phyloP scores from a whole-genome alignment of 92 coral and sea anemone genomes.

The Porites lobata region DNA sequence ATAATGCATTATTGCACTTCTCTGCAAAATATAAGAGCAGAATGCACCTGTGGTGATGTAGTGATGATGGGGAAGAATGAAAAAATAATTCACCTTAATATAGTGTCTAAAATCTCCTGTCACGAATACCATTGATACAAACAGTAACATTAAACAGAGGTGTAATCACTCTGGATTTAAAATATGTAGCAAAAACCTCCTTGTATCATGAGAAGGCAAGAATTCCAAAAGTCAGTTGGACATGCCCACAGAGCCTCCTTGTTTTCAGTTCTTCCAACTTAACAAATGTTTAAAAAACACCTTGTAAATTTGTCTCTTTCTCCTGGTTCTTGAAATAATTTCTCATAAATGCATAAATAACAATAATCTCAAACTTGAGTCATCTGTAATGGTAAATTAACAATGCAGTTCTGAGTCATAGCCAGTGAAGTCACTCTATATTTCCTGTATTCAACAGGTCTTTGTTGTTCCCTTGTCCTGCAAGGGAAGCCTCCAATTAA shows the following conservation, averaged over 20 bases:
- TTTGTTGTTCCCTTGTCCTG: slow-evolving; percentile 27
- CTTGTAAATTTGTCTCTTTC: too few relatives aligned
- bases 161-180: background rate
- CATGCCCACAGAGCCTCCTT: background rate
- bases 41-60: too few relatives aligned
- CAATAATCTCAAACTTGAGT: too few relatives aligned
- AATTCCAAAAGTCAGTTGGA: background rate
- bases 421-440: background rate
- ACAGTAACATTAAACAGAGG: background rate
- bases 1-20: background rate
- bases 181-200: background rate
- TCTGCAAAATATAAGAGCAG: background rate
- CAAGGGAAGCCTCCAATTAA: slow-evolving; percentile 6
- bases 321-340: too few relatives aligned
- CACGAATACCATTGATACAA: too few relatives aligned
- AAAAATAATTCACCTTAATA: too few relatives aligned
- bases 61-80: too few relatives aligned
- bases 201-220: background rate
- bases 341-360: too few relatives aligned
- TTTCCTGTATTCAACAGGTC: background rate
- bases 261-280: too few relatives aligned
- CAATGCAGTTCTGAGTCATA: background rate
- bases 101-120: too few relatives aligned
- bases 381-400: background rate
- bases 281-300: too few relatives aligned